Conservation (phyloP, 2,113 vertebrate species). For the Lichenostomus cassidix region DNA sequence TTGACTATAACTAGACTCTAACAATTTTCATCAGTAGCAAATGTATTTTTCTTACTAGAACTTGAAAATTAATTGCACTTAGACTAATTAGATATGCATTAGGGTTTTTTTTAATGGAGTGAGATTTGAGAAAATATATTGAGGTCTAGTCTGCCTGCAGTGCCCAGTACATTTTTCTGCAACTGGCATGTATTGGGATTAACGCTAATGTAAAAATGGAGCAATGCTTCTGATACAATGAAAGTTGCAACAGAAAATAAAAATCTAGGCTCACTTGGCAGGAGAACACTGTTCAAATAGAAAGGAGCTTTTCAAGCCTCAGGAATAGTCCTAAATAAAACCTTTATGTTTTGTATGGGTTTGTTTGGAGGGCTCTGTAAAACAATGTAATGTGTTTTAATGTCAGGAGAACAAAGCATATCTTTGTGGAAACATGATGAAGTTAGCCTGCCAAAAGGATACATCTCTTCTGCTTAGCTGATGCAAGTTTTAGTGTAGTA, state of each 20-base stretch:
- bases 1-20: neutral
- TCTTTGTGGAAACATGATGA: neutral
- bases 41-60: neutral
- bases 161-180: neutral
- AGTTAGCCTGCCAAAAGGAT: neutral
- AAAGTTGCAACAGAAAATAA: neutral
- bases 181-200: neutral
- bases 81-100: neutral
- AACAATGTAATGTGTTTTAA: neutral
- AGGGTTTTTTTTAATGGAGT: neutral
- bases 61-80: neutral
- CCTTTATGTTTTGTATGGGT: neutral
- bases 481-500: neutral
- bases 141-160: neutral
- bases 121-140: neutral
- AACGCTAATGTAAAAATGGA: neutral
- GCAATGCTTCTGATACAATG: neutral
- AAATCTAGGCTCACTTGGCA: neutral
- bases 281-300: neutral
- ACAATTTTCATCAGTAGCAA: neutral
- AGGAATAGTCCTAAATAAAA: neutral
- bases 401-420: neutral
- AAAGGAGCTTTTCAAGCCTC: neutral
- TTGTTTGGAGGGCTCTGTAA: neutral
- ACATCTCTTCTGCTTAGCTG: neutral